phyloP scores from a whole-genome alignment of 2,113 vertebrate species.

The Macquaria ambigua region DNA sequence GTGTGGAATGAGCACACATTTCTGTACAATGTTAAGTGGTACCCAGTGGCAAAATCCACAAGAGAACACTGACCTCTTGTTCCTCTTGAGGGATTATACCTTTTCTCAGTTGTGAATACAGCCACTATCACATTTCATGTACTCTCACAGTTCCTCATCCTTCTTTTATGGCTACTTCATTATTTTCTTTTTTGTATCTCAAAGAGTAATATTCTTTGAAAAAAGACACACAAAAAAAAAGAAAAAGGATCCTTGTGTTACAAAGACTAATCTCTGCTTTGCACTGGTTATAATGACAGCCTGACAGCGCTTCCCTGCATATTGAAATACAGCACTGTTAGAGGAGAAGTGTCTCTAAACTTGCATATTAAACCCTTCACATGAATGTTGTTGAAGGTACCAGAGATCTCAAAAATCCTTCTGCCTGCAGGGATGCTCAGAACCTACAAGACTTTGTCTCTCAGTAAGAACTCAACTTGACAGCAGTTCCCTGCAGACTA shows the following conservation, averaged over 20 bases:
- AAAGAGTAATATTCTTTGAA: not conserved
- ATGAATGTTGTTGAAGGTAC: not conserved
- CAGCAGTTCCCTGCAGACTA: constrained; percentile 31
- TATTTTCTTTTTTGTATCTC: constrained; percentile 23
- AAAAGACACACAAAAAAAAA: not conserved
- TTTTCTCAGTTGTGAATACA: not conserved
- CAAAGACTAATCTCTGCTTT: constrained; percentile 26
- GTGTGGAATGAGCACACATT: not conserved
- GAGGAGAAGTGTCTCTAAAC: constrained; percentile 17
- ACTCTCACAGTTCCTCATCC: constrained; percentile 13
- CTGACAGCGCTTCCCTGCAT: not conserved
- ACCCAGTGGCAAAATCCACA: constrained; percentile 19
- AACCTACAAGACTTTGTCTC: not conserved
- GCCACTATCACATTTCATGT: constrained; percentile 22
- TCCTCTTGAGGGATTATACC: constrained; percentile 21
- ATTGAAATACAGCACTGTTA: not conserved
- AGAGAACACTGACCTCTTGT: constrained; percentile 31
- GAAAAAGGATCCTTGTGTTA: not conserved
- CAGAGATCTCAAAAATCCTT: constrained; percentile 22
- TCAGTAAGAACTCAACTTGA: constrained; percentile 18
- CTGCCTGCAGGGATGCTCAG: constrained; percentile 16
- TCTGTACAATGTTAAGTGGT: constrained; percentile 34
- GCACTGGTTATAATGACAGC: constrained; percentile 11
- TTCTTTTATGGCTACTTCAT: not conserved
- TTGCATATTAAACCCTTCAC: not conserved